A percentile compares a stretch with the other conserved stretches of the same genome.
Conservation (phyloP, 1,140 invertebrate genomes). For the Lethocerus indicus region DNA sequence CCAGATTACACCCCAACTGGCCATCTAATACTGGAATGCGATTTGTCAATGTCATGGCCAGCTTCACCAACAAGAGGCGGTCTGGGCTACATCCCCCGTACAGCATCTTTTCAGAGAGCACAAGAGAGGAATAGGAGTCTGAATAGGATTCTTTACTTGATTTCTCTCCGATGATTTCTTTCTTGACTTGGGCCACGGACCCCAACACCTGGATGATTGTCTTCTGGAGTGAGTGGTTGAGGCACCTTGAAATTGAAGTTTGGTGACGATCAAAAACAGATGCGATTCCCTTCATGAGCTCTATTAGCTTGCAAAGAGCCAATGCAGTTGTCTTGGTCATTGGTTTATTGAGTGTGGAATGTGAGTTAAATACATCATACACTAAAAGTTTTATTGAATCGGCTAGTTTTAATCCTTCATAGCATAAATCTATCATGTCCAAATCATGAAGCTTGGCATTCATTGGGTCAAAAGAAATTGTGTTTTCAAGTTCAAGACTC, state of each 20-base stretch:
- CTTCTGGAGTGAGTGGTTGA: conserved; percentile 50
- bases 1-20: too few relatives aligned
- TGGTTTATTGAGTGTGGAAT: conserved; percentile 52
- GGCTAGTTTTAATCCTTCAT: conserved; percentile 16
- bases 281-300: conserved; percentile 64
- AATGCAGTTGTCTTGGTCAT: conserved; percentile 61
- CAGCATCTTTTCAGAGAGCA: conserved; percentile 50
- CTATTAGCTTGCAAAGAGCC: conserved; percentile 60
- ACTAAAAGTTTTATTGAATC: conserved; percentile 41
- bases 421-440: conserved; percentile 4
- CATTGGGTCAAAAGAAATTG: background rate
- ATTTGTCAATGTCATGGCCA: conserved; percentile 47
- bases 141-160: conserved; percentile 40
- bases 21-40: conserved; percentile 33
- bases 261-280: conserved; percentile 39
- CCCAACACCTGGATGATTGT: conserved; percentile 42
- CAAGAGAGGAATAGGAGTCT: conserved; percentile 51
- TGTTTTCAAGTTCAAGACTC: conserved; percentile 23
- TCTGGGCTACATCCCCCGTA: conserved; percentile 48
- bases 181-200: too few relatives aligned
- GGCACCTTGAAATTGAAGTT: conserved; percentile 35
- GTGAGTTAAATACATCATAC: conserved; percentile 60
- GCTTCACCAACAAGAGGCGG: conserved; percentile 40
- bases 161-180: conserved; percentile 33
- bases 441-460: conserved; percentile 7